phyloP scores from a whole-genome alignment of 2,797 vertebrate species.

The Molossus alvarezi region DNA sequence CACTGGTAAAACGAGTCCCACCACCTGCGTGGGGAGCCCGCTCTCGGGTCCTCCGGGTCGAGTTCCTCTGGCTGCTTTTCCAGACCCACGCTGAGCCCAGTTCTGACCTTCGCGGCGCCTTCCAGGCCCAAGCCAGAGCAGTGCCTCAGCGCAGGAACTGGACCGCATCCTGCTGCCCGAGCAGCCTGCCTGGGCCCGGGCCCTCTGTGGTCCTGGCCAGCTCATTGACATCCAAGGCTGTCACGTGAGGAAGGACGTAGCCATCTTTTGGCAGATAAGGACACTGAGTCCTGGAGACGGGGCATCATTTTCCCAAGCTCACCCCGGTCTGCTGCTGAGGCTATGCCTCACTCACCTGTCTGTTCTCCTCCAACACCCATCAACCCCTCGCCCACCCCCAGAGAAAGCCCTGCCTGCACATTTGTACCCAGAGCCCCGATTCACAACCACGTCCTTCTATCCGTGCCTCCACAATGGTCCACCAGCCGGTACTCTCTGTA shows the following conservation, averaged over 20 bases:
- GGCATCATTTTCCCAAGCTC: background rate
- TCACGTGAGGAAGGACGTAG: background rate
- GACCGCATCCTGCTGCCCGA: background rate
- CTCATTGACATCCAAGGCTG: background rate
- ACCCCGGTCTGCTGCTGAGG: background rate
- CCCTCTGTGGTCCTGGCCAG: background rate
- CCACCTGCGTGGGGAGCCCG: background rate
- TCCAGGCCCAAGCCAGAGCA: background rate
- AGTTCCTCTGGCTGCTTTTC: background rate
- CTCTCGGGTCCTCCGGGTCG: background rate
- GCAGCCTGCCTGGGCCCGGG: background rate
- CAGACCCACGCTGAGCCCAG: background rate
- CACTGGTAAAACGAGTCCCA: background rate
- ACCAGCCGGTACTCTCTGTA: rapidly evolving
- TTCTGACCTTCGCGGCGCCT: background rate
- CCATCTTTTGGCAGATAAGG: background rate
- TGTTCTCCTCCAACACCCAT: background rate
- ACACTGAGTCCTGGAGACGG: background rate
- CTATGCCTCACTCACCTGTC: background rate
- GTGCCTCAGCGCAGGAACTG: background rate
- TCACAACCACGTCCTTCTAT: background rate
- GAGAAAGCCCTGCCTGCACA: background rate
- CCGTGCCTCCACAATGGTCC: background rate
- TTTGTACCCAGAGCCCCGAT: background rate
- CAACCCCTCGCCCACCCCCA: background rate